These are phyloP conservation scores for Steinernema hermaphroditum DNA, from an alignment of 2,888 invertebrate genomes.

Conservation along the genomic window DNA sequence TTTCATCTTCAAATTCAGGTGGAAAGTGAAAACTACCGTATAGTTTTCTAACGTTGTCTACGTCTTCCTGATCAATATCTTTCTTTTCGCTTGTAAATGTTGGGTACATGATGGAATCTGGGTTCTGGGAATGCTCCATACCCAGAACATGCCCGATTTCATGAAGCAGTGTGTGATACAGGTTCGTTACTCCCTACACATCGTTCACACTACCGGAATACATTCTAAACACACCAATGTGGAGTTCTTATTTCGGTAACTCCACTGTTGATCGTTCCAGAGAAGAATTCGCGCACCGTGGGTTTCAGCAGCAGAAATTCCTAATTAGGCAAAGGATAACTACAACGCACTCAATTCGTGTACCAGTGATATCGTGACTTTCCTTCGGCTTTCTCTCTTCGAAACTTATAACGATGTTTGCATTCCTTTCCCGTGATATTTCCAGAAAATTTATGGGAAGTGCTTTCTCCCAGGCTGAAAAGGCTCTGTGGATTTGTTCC, in stretches of 20 bases:
- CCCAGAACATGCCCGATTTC: constrained; percentile 61
- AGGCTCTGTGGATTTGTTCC: constrained; percentile 2
- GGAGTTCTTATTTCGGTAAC: background rate
- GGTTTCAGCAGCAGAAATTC: constrained; percentile 35
- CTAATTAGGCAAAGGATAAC: constrained; percentile 34
- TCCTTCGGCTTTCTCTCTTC: constrained; percentile 28
- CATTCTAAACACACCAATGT: background rate
- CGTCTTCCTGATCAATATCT: constrained; percentile 41
- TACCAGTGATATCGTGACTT: constrained; percentile 24
- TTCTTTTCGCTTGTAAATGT: constrained; percentile 45
- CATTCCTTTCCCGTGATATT: constrained; percentile 32
- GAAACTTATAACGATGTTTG: constrained; percentile 54
- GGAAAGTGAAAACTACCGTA: constrained; percentile 48
- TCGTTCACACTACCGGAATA: background rate
- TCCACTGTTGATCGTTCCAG: constrained; percentile 15
- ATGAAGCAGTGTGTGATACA: constrained; percentile 51
- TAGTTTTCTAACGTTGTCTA: constrained; percentile 47
- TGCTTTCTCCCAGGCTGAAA: constrained; percentile 47
- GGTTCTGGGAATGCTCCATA: constrained; percentile 52
- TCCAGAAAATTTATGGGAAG: constrained; percentile 44
- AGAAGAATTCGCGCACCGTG: constrained; percentile 41
- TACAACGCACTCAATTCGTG: background rate
- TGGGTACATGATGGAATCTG: constrained; percentile 59
- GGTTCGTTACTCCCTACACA: background rate
- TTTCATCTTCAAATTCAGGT: background rate